Evolutionary conservation across 2,113 vertebrate genomes (phyloP), one percentile per base, ranked within the genome.

Genomic region (Patagioenas fasciata): DNA sequence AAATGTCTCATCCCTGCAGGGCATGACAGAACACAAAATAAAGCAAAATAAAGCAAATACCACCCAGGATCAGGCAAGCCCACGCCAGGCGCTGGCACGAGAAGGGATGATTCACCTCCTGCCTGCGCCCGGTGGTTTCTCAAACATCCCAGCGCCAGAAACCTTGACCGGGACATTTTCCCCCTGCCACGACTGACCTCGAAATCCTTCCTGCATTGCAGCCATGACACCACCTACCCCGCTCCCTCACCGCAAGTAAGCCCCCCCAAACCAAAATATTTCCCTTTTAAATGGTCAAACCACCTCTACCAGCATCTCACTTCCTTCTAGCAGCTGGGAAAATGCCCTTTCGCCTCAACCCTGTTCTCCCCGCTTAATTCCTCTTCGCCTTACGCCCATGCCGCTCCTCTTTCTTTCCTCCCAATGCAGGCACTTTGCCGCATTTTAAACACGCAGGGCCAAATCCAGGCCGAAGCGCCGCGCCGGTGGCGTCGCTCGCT

Each of bases 51-150:
- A 85, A 91, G 58, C 48, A 18, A 89, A 95, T 94, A 93, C 94
- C 95, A 91, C 95, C 94, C 95, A 93, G 58, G 88, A 82, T 83
- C 54, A 61, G 92, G 62, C 96, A 97, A 88, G 94, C 75, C 94
- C 92, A 88, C 10, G 13, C 66, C 67, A 31, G 82, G 67, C 8
- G 2, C 74, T 53, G 62, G 85, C 90, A 82, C 15, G 1, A 2
- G 40, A 91, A 54, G 0, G 0, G 73, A 85, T 96, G 96, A 97
- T 65, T 96, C 94, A 91, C 71, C 66, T 87, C 90, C 79, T 88
- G 82, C 91, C 84, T 23, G 2, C 31, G 23, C n/a, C 73, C 2
- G 0, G 3, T 74, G n/a, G 62, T 91, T 67, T 78, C 69, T 78
- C 66, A 79, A 87, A 58, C 62, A 81, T 23, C 60, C 34, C 10